Evolutionary conservation across 2,797 vertebrate species (phyloP).

Genomic region (Sebastes trivittatus): DNA sequence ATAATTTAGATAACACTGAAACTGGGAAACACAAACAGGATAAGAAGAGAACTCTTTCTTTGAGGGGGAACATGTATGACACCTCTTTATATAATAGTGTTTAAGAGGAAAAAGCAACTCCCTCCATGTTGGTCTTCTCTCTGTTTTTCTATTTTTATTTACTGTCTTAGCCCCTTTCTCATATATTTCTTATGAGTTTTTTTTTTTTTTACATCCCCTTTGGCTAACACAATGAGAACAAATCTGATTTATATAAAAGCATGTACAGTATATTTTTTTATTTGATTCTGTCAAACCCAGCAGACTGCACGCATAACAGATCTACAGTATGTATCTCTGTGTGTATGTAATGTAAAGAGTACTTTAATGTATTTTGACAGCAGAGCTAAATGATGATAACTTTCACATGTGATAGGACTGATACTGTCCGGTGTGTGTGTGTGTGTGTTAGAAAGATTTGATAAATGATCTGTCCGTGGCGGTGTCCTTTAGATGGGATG

Average conservation of each 20-base stretch:
- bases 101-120: background rate
- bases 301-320: background rate
- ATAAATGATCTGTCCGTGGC: constrained; percentile 71
- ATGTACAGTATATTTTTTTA: background rate
- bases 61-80: background rate
- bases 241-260: background rate
- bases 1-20: background rate
- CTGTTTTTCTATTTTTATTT: background rate
- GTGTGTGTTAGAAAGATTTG: constrained; percentile 42
- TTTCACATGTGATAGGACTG: constrained; percentile 51
- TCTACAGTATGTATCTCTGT: background rate
- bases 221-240: background rate
- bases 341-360: constrained; percentile 15
- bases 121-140: background rate
- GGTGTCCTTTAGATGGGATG: constrained; percentile 78
- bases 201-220: background rate
- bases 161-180: background rate
- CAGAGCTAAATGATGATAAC: constrained; percentile 55
- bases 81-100: background rate
- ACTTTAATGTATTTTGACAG: constrained; percentile 51
- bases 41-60: background rate
- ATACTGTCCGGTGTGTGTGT: constrained; percentile 10
- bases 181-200: background rate
- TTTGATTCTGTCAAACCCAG: background rate
- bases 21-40: background rate